phyloP scores from a whole-genome alignment of 2,797 vertebrate species.

The Silurus lanzhouensis region DNA sequence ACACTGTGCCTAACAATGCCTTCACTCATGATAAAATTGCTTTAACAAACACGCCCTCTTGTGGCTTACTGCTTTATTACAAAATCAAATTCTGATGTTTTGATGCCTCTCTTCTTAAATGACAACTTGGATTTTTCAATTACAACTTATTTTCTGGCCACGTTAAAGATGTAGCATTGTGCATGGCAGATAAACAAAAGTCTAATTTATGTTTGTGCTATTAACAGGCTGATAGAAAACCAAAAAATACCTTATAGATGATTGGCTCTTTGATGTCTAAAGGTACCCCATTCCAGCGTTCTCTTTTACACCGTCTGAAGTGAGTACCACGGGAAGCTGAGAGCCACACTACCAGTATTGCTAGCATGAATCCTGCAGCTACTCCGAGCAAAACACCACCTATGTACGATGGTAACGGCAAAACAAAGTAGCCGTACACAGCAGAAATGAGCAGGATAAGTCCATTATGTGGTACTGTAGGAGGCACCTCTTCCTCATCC shows the following conservation, averaged over 20 bases:
- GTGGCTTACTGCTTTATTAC: background rate
- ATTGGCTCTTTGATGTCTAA: slow-evolving; percentile 90
- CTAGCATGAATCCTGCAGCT: slow-evolving; percentile 89
- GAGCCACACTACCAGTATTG: slow-evolving; percentile 88
- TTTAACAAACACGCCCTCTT: background rate
- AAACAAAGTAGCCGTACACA: slow-evolving; percentile 84
- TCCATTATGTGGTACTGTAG: slow-evolving; percentile 80
- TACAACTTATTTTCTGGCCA: background rate
- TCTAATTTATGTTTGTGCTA: background rate
- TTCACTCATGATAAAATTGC: background rate
- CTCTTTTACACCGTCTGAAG: slow-evolving; percentile 59
- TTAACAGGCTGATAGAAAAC: background rate
- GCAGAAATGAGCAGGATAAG: slow-evolving; percentile 76
- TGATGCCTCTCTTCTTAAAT: background rate
- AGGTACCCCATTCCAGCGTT: slow-evolving; percentile 69
- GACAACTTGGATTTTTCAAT: background rate
- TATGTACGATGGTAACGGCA: slow-evolving; percentile 87
- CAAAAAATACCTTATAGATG: slow-evolving; percentile 83
- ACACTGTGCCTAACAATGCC: background rate
- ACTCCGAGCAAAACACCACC: slow-evolving; percentile 85
- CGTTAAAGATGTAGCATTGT: background rate
- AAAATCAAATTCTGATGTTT: background rate
- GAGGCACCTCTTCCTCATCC: slow-evolving; percentile 64
- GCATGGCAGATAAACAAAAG: background rate
- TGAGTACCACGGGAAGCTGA: slow-evolving; percentile 74